These are phyloP conservation scores for Myotis yumanensis DNA, from an alignment of 2,113 vertebrate genomes.

Conservation along the genomic window DNA sequence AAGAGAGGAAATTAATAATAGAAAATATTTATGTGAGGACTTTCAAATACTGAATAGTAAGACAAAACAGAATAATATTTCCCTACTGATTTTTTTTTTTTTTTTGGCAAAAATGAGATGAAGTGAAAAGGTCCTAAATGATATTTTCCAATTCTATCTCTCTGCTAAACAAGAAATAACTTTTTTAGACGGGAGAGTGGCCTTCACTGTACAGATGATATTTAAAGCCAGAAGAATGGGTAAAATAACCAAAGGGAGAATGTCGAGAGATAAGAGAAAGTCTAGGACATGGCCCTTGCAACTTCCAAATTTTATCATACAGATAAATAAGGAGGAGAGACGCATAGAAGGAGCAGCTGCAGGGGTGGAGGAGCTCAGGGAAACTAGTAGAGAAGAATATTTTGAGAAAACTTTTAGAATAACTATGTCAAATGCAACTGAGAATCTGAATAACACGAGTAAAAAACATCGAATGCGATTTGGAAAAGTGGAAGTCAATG, in stretches of 20 bases:
- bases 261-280: neutral
- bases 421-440: neutral
- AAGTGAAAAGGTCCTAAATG: neutral
- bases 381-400: neutral
- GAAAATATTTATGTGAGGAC: neutral
- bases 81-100: neutral
- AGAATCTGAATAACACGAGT: neutral
- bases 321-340: neutral
- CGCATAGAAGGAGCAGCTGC: neutral
- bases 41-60: neutral
- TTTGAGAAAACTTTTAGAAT: neutral
- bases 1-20: neutral
- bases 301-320: neutral
- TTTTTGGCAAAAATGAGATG: conserved; percentile 16
- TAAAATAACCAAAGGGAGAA: neutral
- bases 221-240: neutral
- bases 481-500: neutral
- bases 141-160: neutral
- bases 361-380: too few relatives aligned
- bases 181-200: neutral
- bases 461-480: neutral
- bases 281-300: neutral
- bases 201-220: neutral
- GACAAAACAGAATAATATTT: neutral
- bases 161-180: neutral